A percentile compares a stretch with the other conserved stretches of the same genome.
Evolutionary conservation across 2,888 invertebrate genomes (phyloP).

Genomic region (Acrocera orbiculus): DNA sequence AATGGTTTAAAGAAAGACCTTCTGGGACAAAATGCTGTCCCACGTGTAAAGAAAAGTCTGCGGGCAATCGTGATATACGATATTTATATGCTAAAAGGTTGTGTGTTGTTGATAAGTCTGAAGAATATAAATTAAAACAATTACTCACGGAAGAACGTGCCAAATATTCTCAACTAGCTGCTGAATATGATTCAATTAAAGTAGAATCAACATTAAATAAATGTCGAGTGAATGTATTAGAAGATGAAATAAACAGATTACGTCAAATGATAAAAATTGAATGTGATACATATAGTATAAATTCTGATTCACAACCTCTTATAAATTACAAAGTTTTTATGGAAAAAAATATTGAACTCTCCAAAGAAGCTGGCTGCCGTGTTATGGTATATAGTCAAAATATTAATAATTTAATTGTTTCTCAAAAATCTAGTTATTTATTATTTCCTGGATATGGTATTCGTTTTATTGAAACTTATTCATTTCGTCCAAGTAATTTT

Average conservation of each 20-base stretch:
- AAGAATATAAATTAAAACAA: conserved; percentile 46
- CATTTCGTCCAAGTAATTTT: conserved; percentile 48
- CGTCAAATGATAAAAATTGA: not conserved
- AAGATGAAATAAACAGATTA: conserved; percentile 5
- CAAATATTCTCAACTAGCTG: conserved; percentile 39
- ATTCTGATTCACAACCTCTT: not conserved
- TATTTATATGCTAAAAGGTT: conserved; percentile 62
- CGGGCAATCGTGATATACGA: conserved; percentile 49
- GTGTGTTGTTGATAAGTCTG: conserved; percentile 59
- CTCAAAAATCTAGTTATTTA: conserved; percentile 51
- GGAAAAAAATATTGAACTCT: conserved; percentile 48
- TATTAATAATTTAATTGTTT: conserved; percentile 49
- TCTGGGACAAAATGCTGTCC: conserved; percentile 40
- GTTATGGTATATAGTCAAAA: conserved; percentile 54
- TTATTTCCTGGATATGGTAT: conserved; percentile 68
- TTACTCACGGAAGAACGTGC: conserved; percentile 40
- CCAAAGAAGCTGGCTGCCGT: conserved; percentile 55
- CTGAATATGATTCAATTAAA: conserved; percentile 35
- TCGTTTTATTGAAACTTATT: conserved; percentile 46
- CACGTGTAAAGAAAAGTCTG: conserved; percentile 69
- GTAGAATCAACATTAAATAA: conserved; percentile 28
- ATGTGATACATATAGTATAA: not conserved
- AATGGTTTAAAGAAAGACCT: conserved; percentile 27
- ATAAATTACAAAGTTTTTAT: conserved; percentile 30
- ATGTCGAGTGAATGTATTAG: conserved; percentile 13